phyloP scores from a whole-genome alignment of 2,797 vertebrate genomes.

The Rallus crepitans region DNA sequence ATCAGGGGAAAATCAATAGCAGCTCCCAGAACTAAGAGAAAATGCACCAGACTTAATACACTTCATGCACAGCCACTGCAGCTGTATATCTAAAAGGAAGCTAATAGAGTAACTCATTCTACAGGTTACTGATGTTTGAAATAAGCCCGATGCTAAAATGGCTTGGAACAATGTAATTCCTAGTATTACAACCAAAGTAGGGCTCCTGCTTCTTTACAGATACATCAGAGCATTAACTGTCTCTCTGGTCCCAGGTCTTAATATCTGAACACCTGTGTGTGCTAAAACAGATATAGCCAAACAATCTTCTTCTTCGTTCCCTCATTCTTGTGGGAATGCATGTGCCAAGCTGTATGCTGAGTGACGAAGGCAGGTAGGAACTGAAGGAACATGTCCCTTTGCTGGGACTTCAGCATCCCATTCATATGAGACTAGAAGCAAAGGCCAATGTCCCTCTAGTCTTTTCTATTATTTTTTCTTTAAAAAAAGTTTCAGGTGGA shows the following conservation, averaged over 20 bases:
- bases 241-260: background rate
- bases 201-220: background rate
- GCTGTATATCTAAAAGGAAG: constrained; percentile 37
- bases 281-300: background rate
- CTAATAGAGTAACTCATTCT: constrained; percentile 41
- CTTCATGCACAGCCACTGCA: constrained; percentile 28
- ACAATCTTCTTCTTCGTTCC: background rate
- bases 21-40: constrained; percentile 50
- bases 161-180: background rate
- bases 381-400: background rate
- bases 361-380: background rate
- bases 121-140: constrained; percentile 23
- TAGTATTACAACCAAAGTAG: background rate
- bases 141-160: background rate
- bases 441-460: background rate
- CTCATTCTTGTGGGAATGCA: background rate
- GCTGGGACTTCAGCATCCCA: background rate
- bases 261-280: background rate
- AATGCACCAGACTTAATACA: constrained; percentile 53
- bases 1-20: constrained; percentile 55
- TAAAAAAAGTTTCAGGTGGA: background rate
- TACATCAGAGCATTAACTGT: background rate
- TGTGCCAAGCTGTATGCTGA: background rate
- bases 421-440: background rate
- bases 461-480: background rate